Evolutionary conservation across 2,888 invertebrate genomes (phyloP), one percentile per base, ranked within the genome.

Genomic region (Drosophila bunnanda): DNA sequence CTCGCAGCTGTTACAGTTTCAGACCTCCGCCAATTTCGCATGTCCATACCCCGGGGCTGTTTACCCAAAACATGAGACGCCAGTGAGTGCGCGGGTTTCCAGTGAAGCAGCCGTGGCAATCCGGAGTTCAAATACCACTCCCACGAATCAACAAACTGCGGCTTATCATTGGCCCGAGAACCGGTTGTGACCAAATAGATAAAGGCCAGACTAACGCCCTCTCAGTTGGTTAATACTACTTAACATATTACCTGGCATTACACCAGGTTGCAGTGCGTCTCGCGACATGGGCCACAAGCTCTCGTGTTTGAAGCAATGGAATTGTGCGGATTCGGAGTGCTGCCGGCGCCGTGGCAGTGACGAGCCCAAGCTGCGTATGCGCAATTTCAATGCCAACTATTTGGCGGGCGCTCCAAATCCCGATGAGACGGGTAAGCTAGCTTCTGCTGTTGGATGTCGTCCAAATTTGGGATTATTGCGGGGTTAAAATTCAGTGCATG

Each of bases 1-100:
- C 17, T 64, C 71, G 17, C 56, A 57, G 66, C 56, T 72, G 71
- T 57, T 72, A 74, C 57, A 72, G 36, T 72, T 71, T 71, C 28
- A 74, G 74, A 38, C 67, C 56, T 25, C 44, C 55, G 50, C 13
- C 46, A 13, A 36, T 57, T 74, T 72, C 41, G 71, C 71, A 72
- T 72, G 53, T 52, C 41, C n/a, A 53, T 74, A 74, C 46, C 74
- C 71, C 32, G 20, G 20, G 8, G 60, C 28, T 25, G 50, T 43
- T 68, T 55, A 39, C 13, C 30, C 53, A 36, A 72, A 48, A 48
- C 59, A 54, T 70, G 41, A 34, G 30, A 38, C 46, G 41, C 22
- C 54, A 71, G 55, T 74, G 56, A 65, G 64, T 64, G 44, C 44
- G 46, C 53, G 13, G 66, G 22, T 32, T 48, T 71, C 20, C 28